These are phyloP conservation scores for Exaiptasia diaphana DNA, from an alignment of 64 coral and sea anemone species.

Conservation along the genomic window DNA sequence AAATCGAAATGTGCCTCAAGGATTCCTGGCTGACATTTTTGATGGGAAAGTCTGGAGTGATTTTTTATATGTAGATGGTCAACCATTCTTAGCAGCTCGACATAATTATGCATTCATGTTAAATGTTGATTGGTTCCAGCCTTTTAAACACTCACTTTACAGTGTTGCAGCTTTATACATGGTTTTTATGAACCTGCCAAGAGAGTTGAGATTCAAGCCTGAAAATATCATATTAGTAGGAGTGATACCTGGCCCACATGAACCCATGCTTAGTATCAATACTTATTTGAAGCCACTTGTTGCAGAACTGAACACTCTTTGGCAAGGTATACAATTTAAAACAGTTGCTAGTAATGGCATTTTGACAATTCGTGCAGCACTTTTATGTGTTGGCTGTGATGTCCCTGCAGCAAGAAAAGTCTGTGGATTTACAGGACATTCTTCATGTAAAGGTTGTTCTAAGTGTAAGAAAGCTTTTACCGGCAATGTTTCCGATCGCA, in stretches of 20 bases:
- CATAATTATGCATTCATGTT: slow-evolving; percentile 50
- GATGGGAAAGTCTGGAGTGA: slow-evolving; percentile 57
- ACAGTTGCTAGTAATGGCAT: not conserved
- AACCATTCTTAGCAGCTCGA: not conserved
- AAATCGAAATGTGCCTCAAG: slow-evolving; percentile 14
- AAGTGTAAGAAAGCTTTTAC: slow-evolving; percentile 14
- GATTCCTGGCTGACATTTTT: slow-evolving; percentile 41
- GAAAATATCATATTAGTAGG: slow-evolving; percentile 53
- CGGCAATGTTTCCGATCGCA: not conserved
- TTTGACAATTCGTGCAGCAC: not conserved
- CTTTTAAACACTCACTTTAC: not conserved
- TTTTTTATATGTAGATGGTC: slow-evolving; percentile 15
- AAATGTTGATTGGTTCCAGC: slow-evolving; percentile 55
- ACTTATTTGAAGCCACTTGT: slow-evolving; percentile 39
- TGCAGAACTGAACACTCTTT: not conserved
- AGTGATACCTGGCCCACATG: slow-evolving; percentile 39
- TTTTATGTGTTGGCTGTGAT: slow-evolving; percentile 27
- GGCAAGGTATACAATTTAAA: not conserved
- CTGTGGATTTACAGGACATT: slow-evolving; percentile 38
- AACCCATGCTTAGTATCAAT: too few species aligned
- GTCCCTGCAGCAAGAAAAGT: slow-evolving; percentile 26
- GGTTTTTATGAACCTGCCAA: too few species aligned
- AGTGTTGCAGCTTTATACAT: slow-evolving; percentile 10
- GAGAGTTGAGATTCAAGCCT: slow-evolving; percentile 42
- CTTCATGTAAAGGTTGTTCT: slow-evolving; percentile 10